Base-by-base conservation (phyloP, 2,888 invertebrate species). In the Lasioglossum morio region DNA sequence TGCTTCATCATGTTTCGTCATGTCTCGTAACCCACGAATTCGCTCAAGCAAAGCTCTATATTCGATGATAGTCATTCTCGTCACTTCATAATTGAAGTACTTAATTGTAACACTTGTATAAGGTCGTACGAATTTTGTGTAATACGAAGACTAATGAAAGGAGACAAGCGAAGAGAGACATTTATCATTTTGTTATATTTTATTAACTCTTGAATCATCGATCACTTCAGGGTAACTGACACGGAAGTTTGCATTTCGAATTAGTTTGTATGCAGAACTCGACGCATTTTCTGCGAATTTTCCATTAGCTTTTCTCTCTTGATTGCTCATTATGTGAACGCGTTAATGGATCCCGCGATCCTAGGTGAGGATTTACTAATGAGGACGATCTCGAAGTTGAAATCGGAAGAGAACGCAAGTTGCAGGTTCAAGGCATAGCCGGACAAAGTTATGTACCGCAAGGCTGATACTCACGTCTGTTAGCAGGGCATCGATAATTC, bases 401-500 rank as follows among this genome's bases (percentile, higher is more conserved):
- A 43, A 43, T 14, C 34, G 23, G 1, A 46, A 48, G 19, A 69
- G 60, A 86, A 10, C 4, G 19, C 5, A 37, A 23, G 48, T 14
- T 30, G 19, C 79, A 85, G 48, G 60, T 79, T 87, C 85, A 80
- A 79, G 79, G 80, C 77, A 46, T 72, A 60, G 72, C 48, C 73
- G 70, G 63, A 75, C 69, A 75, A 86, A 80, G 78, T 79, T 40
- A 73, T 88, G 87, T 90, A 91, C 88, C 90, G 87, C 88, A 85
- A 85, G 88, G 88, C 83, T 90, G 84, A 86, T 92, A 89, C 88
- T 91, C 89, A 90, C 90, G 89, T 79, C 80, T 86, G 82, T 92
- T 92, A 92, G 88, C 92, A 83, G 66, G 72, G 27, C 43, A 72
- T 75, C 81, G 92, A 91, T 92, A 92, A 92, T 92, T 92, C 82